phyloP scores from a whole-genome alignment of 2,888 invertebrate genomes.

The Ophioninae sp. region DNA sequence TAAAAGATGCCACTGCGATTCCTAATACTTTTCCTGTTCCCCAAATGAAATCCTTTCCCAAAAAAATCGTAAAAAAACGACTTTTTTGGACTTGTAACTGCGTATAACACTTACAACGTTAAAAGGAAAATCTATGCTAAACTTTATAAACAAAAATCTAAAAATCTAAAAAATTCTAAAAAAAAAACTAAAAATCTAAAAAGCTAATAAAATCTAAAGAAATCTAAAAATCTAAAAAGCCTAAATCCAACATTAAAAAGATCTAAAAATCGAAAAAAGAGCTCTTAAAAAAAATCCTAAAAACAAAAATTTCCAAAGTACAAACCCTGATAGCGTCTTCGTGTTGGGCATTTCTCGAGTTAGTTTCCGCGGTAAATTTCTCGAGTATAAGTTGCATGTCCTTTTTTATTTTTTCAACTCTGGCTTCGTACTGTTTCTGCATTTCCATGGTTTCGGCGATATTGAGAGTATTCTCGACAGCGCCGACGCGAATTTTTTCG shows the following conservation, averaged over 20 bases:
- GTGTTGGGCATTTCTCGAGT: slow-evolving; percentile 69
- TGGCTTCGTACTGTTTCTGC: slow-evolving; percentile 74
- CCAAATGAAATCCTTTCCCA: too few species aligned
- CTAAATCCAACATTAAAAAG: too few species aligned
- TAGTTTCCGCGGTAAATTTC: slow-evolving; percentile 73
- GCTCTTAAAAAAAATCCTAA: too few species aligned
- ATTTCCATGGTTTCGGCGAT: slow-evolving; percentile 71
- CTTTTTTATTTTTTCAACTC: slow-evolving; percentile 76
- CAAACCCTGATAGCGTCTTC: slow-evolving; percentile 72
- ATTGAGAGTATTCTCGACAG: slow-evolving; percentile 68
- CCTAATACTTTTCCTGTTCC: too few species aligned
- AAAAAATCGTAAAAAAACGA: background rate
- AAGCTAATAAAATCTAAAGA: too few species aligned
- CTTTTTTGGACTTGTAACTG: background rate
- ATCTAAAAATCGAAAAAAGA: too few species aligned
- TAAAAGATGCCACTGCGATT: too few species aligned
- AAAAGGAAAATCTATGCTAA: background rate
- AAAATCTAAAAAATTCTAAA: too few species aligned
- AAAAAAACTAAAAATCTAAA: too few species aligned
- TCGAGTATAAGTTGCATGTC: slow-evolving; percentile 76
- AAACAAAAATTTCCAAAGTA: background rate
- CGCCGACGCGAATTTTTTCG: slow-evolving; percentile 70
- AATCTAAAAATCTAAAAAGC: too few species aligned
- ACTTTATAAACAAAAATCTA: too few species aligned
- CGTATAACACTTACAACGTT: too few species aligned